Conservation (phyloP, 1,140 invertebrate species). For the Drosophila punjabiensis region DNA sequence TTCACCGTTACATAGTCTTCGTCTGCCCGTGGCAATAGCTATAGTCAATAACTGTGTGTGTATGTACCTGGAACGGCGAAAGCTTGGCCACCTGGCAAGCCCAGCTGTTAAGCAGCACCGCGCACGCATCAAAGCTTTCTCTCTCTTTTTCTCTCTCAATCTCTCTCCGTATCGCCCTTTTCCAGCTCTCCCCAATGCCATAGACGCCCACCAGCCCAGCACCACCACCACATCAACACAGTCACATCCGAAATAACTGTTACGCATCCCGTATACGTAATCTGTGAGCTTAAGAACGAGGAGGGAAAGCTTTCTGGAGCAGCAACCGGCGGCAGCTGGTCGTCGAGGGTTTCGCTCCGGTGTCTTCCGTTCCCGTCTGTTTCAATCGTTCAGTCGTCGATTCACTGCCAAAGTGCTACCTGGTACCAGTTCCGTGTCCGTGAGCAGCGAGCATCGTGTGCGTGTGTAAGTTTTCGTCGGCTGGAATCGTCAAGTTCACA, state of each 20-base stretch:
- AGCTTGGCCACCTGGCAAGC: constrained; percentile 43
- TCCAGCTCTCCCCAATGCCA: constrained; percentile 29
- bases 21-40: no score
- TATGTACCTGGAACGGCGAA: neutral
- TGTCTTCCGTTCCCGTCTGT: constrained; percentile 8
- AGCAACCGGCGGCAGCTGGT: constrained; percentile 46
- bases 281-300: constrained; percentile 9
- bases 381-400: constrained; percentile 53
- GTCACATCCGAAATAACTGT: constrained; percentile 7
- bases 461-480: constrained; percentile 21
- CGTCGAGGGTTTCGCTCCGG: constrained; percentile 9
- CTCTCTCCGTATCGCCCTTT: constrained; percentile 17
- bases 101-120: constrained; percentile 46
- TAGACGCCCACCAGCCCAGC: constrained; percentile 3
- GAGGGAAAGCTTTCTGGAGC: constrained; percentile 68
- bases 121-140: constrained; percentile 50
- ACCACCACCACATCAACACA: constrained; percentile 6
- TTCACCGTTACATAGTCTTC: neutral
- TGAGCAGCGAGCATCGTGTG: constrained; percentile 14
- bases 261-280: constrained; percentile 6
- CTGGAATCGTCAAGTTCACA: constrained; percentile 43
- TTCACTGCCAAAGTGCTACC: constrained; percentile 74
- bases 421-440: constrained; percentile 19
- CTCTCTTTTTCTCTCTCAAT: constrained; percentile 2
- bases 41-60: neutral